Conservation (phyloP, 2,113 vertebrate genomes). For the Machaerirhynchus nigripectus region DNA sequence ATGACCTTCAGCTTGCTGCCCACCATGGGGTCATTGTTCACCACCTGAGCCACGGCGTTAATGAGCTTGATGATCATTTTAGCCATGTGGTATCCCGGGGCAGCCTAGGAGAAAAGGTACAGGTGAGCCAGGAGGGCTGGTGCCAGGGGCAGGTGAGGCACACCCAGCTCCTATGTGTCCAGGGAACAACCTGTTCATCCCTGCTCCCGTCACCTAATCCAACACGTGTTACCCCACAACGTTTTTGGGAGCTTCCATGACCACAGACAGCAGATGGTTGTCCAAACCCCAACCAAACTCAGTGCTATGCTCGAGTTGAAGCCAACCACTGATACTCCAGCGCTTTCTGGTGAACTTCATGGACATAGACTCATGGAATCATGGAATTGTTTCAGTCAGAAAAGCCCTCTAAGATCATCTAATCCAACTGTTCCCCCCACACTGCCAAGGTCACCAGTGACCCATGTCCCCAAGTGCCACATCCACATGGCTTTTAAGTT, state of each 20-base stretch:
- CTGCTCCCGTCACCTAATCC: background rate
- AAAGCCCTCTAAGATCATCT: background rate
- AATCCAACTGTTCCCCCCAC: background rate
- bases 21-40: slow-evolving; percentile 88
- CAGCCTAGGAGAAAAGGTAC: slow-evolving; percentile 77
- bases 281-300: background rate
- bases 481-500: background rate
- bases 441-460: background rate
- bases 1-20: slow-evolving; percentile 93
- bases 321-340: background rate
- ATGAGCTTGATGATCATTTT: slow-evolving; percentile 96
- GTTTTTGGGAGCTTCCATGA: background rate
- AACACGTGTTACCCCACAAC: accelerated
- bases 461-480: background rate
- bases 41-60: slow-evolving; percentile 86
- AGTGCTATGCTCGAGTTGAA: background rate
- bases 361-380: background rate
- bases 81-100: slow-evolving; percentile 96
- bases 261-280: background rate
- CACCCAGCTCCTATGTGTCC: background rate
- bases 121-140: background rate
- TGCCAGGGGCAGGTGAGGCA: background rate
- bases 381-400: background rate
- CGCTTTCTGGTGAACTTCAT: background rate
- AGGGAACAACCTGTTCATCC: background rate